A percentile compares a stretch with the other conserved stretches of the same genome.
Conservation (phyloP, 2,113 vertebrate genomes). For the Lagopus muta region DNA sequence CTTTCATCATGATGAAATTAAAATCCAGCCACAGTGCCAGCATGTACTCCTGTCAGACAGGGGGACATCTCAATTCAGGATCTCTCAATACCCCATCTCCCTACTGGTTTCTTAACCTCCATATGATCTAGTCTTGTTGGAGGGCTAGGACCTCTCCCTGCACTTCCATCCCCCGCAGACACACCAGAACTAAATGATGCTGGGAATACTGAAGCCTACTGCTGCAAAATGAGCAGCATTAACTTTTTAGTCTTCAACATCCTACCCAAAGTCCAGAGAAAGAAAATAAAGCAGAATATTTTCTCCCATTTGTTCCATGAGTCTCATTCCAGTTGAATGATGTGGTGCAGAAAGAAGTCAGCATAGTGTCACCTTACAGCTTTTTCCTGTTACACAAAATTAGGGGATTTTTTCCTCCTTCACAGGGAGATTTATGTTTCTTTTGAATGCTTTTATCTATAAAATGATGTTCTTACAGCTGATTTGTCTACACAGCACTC, state of each 20-base stretch:
- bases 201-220: neutral
- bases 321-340: neutral
- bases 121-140: neutral
- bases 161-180: neutral
- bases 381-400: neutral
- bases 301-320: neutral
- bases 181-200: neutral
- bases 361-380: neutral
- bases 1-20: neutral
- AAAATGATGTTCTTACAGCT: neutral
- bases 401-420: neutral
- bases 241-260: neutral
- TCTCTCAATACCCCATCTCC: neutral
- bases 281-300: neutral
- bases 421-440: neutral
- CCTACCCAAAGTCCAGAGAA: neutral
- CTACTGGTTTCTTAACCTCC: neutral
- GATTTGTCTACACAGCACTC: neutral
- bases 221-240: neutral
- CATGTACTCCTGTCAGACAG: neutral
- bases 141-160: neutral
- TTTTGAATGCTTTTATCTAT: neutral
- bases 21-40: neutral
- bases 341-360: neutral
- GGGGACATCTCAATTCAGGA: rapidly evolving